Percentiles rank a stretch among this genome's conserved stretches.
These are phyloP conservation scores for Phengaris arion DNA, from an alignment of 2,888 invertebrate species.

Conservation along the genomic window DNA sequence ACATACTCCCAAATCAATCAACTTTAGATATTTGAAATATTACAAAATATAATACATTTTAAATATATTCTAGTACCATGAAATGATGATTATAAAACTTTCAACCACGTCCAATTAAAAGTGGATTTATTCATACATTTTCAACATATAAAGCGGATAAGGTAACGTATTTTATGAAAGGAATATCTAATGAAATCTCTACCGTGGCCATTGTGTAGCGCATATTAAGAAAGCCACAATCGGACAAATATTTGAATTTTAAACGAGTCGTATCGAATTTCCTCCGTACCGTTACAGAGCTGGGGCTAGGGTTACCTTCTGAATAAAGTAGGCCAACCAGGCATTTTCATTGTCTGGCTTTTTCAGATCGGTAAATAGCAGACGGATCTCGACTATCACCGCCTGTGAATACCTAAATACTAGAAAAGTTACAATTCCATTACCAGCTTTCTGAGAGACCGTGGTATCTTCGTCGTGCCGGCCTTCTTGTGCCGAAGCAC, in stretches of 20 bases:
- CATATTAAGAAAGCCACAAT: conserved; percentile 26
- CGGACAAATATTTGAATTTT: conserved; percentile 24
- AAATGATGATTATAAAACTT: background rate
- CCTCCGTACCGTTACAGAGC: background rate
- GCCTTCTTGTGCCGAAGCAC: no score
- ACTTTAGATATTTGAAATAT: background rate
- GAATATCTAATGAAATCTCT: conserved; percentile 24
- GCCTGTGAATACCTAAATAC: no score
- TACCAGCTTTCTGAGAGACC: no score
- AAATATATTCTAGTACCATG: no score
- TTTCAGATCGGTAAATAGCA: no score
- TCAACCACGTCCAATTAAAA: background rate
- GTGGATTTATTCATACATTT: background rate
- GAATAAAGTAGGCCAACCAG: background rate
- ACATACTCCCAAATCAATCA: background rate
- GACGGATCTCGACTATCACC: no score
- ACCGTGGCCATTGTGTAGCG: conserved; percentile 9
- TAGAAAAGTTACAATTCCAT: no score
- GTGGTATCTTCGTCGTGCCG: no score
- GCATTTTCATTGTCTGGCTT: no score
- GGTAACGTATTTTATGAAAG: conserved; percentile 21
- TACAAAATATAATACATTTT: no score
- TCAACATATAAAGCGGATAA: background rate
- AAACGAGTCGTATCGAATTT: conserved; percentile 25
- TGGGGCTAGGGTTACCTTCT: background rate